These are phyloP conservation scores for Mycteria americana DNA, from an alignment of 2,797 vertebrate genomes.

Conservation along the genomic window DNA sequence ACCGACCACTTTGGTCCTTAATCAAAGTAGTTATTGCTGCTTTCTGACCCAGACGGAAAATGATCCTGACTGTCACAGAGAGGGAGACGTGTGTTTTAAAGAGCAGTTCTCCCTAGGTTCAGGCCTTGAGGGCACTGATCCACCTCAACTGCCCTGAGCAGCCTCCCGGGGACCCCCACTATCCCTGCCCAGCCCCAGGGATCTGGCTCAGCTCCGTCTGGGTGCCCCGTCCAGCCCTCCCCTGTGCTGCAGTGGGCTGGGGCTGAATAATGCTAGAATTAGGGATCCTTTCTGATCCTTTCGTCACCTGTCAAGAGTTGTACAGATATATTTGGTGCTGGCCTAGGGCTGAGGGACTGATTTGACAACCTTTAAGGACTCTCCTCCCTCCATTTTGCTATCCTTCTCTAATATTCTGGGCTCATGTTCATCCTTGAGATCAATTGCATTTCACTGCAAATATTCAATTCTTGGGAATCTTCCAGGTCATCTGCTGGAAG, in stretches of 20 bases:
- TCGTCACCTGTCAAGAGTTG: not conserved
- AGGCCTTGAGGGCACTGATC: not conserved
- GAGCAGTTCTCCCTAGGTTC: not conserved
- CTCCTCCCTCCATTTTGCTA: not conserved
- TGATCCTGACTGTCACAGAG: not conserved
- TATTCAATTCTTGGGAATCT: not conserved
- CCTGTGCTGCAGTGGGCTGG: not conserved
- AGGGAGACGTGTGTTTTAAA: not conserved
- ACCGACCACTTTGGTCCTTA: fast-evolving
- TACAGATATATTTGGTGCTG: not conserved
- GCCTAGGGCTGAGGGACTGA: not conserved
- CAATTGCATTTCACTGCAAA: not conserved
- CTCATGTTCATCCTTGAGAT: not conserved
- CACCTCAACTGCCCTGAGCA: fast-evolving
- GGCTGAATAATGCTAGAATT: not conserved
- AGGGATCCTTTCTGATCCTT: not conserved
- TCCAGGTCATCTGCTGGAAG: not conserved
- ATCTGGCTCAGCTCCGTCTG: not conserved
- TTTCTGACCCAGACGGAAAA: not conserved
- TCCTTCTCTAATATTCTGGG: not conserved
- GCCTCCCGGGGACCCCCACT: not conserved
- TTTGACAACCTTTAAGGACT: not conserved
- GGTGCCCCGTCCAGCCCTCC: fast-evolving
- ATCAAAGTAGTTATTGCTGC: not conserved
- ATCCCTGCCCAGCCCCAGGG: not conserved